Base-by-base conservation (phyloP, 2,113 vertebrate genomes). In the Menura novaehollandiae region DNA sequence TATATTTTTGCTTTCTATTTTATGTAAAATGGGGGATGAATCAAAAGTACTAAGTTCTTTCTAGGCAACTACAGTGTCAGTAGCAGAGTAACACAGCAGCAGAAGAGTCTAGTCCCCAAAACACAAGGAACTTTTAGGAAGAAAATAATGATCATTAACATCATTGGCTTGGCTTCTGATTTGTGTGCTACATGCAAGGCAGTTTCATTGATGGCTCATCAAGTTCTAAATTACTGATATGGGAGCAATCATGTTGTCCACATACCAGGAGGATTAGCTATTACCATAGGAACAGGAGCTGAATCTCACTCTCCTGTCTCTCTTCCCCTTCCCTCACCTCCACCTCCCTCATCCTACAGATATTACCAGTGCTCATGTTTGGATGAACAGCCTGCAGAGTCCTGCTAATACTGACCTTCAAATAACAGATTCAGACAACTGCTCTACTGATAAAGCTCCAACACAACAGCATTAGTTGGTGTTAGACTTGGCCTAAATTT, bases 201-300 rank as follows among this genome's bases (percentile, higher is more conserved):
- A 81, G 52, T 67, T 92, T 81, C 80, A 85, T 41, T 59, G 87
- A 89, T 52, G 80, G 73, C 35, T 91, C 73, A 95, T 95, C 84
- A 89, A 75, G 56, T 49, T 95, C 82, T 56, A 92, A 93, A 91
- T 94, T 85, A 85, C 41, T 72, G 41, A 68, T 79, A 55, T 68
- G 64, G 68, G 77, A 95, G 52, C 58, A 94, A 95, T 95, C 69
- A 76, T 24, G 37, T n/a, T 92, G 67, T 92, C 79, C 83, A 81
- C 60, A 81, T 30, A 75, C 39, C 41, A 39, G 60, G 9, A 82
- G 49, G n/a, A 85, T 89, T 41, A 95, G 47, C 49, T 88, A 74
- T 78, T 91, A 73, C 55, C 83, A 72, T 14, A 89, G 68, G 93
- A 94, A 87, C 32, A 81, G 64, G 22, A 89, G 41, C 35, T 67